Conservation (phyloP, 2,113 vertebrate species). For the Oncorhynchus masou region DNA sequence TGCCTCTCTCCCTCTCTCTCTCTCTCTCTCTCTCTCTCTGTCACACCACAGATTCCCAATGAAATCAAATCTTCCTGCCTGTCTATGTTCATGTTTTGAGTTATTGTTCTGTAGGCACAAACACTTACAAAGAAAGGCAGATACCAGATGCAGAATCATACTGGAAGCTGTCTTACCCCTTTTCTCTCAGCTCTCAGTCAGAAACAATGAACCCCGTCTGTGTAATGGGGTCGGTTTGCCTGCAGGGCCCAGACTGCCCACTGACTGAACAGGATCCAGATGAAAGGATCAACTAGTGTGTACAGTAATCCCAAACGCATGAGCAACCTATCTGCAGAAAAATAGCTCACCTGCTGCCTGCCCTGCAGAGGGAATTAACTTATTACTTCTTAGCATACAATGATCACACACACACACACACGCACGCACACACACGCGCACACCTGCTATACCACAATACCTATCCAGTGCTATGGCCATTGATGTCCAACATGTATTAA, state of each 20-base stretch:
- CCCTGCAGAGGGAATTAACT: neutral
- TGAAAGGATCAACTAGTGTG: slow-evolving; percentile 1
- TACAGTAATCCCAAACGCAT: slow-evolving; percentile 6
- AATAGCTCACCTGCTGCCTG: neutral
- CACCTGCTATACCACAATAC: neutral
- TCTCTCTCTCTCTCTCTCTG: neutral
- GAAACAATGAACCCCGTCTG: neutral
- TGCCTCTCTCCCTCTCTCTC: too few species aligned
- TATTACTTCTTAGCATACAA: neutral
- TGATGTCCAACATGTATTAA: neutral
- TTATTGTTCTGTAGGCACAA: too few species aligned
- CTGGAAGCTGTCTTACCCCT: neutral
- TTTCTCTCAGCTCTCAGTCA: neutral
- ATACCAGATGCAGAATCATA: neutral
- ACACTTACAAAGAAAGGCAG: too few species aligned
- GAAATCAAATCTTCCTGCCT: neutral
- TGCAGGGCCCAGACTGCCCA: neutral
- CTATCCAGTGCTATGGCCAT: neutral
- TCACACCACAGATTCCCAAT: neutral
- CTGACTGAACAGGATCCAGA: neutral
- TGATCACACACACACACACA: too few species aligned
- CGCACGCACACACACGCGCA: too few species aligned
- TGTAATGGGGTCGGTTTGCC: neutral
- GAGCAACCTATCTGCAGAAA: slow-evolving; percentile 2
- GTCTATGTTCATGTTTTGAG: too few species aligned